These are phyloP conservation scores for Epinotia demarniana DNA, from an alignment of 2,888 invertebrate species.

Conservation along the genomic window DNA sequence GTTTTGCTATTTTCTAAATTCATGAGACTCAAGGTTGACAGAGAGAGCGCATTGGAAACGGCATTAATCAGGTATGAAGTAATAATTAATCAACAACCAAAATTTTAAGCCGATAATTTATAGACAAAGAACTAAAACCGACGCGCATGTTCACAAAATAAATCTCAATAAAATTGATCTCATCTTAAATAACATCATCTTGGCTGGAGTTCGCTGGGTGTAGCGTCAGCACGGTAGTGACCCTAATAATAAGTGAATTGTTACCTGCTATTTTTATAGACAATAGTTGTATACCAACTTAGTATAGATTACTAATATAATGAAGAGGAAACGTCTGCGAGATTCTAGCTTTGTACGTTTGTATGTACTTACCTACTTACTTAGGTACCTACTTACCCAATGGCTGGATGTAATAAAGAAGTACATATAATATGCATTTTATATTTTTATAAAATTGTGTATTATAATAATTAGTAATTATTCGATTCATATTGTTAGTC, in stretches of 20 bases:
- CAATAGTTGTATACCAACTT: no score
- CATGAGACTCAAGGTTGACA: not conserved
- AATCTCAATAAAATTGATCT: constrained; percentile 82
- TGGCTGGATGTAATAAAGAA: no score
- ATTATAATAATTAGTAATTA: no score
- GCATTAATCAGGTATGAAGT: constrained; percentile 53
- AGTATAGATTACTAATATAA: no score
- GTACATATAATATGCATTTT: no score
- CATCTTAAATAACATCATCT: constrained; percentile 80
- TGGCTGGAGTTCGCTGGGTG: constrained; percentile 61
- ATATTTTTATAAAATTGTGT: no score
- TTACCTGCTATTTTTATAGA: not conserved
- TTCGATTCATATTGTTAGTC: no score
- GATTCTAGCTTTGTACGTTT: no score
- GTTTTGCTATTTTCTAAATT: not conserved
- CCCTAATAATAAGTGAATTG: constrained; percentile 17
- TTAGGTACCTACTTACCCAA: no score
- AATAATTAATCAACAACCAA: constrained; percentile 60
- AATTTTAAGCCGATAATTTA: constrained; percentile 67
- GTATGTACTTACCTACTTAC: no score
- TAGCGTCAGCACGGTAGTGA: constrained; percentile 62
- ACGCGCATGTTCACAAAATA: constrained; percentile 75
- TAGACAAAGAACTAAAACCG: constrained; percentile 70
- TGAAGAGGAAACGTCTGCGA: no score
- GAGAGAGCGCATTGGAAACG: not conserved